phyloP scores from a whole-genome alignment of 2,888 invertebrate species.

The Rhabditoides inermis region DNA sequence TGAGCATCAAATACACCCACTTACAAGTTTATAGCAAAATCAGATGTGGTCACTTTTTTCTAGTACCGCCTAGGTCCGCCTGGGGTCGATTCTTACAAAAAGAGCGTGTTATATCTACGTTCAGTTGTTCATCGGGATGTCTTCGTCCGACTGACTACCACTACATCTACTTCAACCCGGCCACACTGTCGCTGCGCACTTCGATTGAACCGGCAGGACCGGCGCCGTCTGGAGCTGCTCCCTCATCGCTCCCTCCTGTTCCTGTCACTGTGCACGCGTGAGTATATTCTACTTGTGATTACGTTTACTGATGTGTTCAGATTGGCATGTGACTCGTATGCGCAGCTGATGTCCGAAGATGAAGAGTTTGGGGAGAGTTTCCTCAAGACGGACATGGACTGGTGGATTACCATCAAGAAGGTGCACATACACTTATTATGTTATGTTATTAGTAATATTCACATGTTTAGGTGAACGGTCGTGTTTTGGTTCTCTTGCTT shows the following conservation, averaged over 20 bases:
- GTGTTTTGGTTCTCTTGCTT: constrained; percentile 38
- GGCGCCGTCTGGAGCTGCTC: constrained; percentile 1
- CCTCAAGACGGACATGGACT: constrained; percentile 41
- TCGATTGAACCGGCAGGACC: constrained; percentile 21
- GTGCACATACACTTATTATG: background rate
- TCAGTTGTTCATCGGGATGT: too few species aligned
- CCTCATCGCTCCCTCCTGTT: too few species aligned
- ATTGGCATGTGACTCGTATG: constrained; percentile 37
- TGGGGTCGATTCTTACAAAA: too few species aligned
- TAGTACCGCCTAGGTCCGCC: too few species aligned
- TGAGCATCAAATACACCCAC: too few species aligned
- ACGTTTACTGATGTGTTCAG: constrained; percentile 13
- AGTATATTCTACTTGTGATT: constrained; percentile 3
- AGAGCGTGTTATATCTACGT: too few species aligned
- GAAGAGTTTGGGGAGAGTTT: constrained; percentile 40
- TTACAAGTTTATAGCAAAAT: too few species aligned
- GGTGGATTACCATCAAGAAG: constrained; percentile 47
- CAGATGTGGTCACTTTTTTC: too few species aligned
- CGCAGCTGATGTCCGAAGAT: constrained; percentile 26
- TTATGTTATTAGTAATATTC: background rate
- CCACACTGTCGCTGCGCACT: constrained; percentile 39
- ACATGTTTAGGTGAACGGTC: constrained; percentile 21
- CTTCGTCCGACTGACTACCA: constrained; percentile 39
- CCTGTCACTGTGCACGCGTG: constrained; percentile 20
- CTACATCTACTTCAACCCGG: constrained; percentile 50